Conservation (phyloP, 2,888 invertebrate species). For the Ferdinandea cuprea region DNA sequence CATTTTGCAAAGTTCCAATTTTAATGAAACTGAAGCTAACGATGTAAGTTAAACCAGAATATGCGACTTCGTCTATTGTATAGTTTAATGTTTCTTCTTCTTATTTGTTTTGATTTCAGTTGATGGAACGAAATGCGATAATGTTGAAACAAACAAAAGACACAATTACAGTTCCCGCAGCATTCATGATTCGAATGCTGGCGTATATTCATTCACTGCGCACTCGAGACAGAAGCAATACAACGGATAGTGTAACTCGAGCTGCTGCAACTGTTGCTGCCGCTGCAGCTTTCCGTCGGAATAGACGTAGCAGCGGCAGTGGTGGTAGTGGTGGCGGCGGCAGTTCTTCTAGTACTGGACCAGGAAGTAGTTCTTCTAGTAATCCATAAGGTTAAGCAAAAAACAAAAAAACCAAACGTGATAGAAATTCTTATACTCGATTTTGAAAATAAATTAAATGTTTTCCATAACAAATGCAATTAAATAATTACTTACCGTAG, state of each 20-base stretch:
- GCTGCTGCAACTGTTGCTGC: slow-evolving; percentile 31
- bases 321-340: slow-evolving; percentile 39
- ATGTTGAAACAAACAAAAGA: slow-evolving; percentile 94
- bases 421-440: slow-evolving; percentile 37
- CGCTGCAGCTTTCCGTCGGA: slow-evolving; percentile 45
- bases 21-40: slow-evolving; percentile 86
- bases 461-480: slow-evolving; percentile 9
- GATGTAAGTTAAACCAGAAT: slow-evolving; percentile 80
- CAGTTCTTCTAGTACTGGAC: slow-evolving; percentile 5
- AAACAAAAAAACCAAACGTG: slow-evolving; percentile 47
- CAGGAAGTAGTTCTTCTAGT: slow-evolving; percentile 24
- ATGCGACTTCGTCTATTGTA: background rate
- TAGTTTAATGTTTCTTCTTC: background rate
- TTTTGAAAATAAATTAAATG: slow-evolving; percentile 20
- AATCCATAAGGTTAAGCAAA: slow-evolving; percentile 13
- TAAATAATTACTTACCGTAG: slow-evolving; percentile 10
- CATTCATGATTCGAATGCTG: slow-evolving; percentile 92
- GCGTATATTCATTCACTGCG: slow-evolving; percentile 86
- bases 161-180: slow-evolving; percentile 93
- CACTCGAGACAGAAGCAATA: slow-evolving; percentile 82
- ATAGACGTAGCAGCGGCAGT: slow-evolving; percentile 36
- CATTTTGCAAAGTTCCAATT: slow-evolving; percentile 85
- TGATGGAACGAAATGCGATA: slow-evolving; percentile 90
- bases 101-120: slow-evolving; percentile 84
- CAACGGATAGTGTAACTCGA: slow-evolving; percentile 16